Percentiles rank a stretch among this genome's conserved stretches.
Evolutionary conservation across 2,888 invertebrate genomes (phyloP).

Genomic region (Mallateleia sp.): DNA sequence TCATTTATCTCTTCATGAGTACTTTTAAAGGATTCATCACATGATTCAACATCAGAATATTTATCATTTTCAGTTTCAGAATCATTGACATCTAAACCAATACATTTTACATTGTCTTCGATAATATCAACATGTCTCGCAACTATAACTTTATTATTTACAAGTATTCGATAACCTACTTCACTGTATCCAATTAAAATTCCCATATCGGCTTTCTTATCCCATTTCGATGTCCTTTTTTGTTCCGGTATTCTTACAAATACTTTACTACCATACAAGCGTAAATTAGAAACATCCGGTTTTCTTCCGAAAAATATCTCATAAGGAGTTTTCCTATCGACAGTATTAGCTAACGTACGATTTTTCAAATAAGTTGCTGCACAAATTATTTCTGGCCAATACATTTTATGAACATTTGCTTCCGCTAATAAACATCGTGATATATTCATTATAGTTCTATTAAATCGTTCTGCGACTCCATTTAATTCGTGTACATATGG

Average conservation of each 20-base stretch:
- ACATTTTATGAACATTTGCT: slow-evolving; percentile 57
- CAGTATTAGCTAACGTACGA: slow-evolving; percentile 57
- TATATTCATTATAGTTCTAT: slow-evolving; percentile 73
- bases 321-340: slow-evolving; percentile 59
- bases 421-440: slow-evolving; percentile 71
- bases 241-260: slow-evolving; percentile 74
- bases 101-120: slow-evolving; percentile 51
- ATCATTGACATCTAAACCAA: slow-evolving; percentile 1
- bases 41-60: not conserved
- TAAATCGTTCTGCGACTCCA: slow-evolving; percentile 2
- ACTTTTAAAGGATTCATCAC: not conserved
- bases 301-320: slow-evolving; percentile 65
- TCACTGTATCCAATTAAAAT: slow-evolving; percentile 65
- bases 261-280: slow-evolving; percentile 71
- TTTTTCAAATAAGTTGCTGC: slow-evolving; percentile 64
- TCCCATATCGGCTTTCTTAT: slow-evolving; percentile 50
- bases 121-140: slow-evolving; percentile 70
- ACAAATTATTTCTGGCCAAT: slow-evolving; percentile 76
- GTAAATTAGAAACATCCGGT: slow-evolving; percentile 65
- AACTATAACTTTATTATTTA: slow-evolving; percentile 62
- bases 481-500: not conserved
- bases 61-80: not conserved
- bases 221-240: slow-evolving; percentile 31
- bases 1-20: not conserved
- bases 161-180: slow-evolving; percentile 61